Evolutionary conservation across 2,113 vertebrate species (phyloP).

Genomic region (Cyanoramphus novaezelandiae): DNA sequence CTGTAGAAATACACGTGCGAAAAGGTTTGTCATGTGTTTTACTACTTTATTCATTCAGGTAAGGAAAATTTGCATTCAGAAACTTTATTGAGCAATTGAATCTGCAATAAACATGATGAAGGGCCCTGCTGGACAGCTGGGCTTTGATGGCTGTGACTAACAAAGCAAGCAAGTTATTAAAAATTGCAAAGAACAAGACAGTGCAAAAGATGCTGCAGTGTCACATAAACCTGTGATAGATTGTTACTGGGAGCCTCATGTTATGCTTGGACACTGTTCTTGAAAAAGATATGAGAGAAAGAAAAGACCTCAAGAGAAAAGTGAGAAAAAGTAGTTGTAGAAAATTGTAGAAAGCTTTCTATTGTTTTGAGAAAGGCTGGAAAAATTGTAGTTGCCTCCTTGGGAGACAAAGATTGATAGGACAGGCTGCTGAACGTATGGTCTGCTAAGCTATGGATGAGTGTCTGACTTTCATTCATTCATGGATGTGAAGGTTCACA

Average conservation of each 20-base stretch:
- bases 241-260: not conserved
- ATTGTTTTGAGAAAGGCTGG: not conserved
- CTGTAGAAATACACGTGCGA: not conserved
- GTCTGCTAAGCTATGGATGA: not conserved
- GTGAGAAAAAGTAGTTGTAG: not conserved
- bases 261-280: not conserved
- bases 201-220: not conserved
- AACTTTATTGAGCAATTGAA: not conserved
- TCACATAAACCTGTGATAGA: not conserved
- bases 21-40: not conserved
- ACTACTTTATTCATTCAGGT: not conserved
- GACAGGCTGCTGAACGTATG: not conserved
- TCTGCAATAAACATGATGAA: not conserved
- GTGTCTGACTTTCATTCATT: not conserved
- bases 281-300: not conserved
- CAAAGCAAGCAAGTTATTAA: not conserved
- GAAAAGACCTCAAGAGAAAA: not conserved
- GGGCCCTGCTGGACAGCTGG: not conserved
- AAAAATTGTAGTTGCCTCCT: not conserved
- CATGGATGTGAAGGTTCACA: not conserved
- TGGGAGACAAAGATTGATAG: not conserved
- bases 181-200: not conserved
- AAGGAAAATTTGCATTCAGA: not conserved
- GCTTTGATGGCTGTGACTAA: not conserved
- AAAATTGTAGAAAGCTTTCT: not conserved